Base-by-base conservation (phyloP, 2,113 vertebrate genomes). In the Hydropotes inermis region DNA sequence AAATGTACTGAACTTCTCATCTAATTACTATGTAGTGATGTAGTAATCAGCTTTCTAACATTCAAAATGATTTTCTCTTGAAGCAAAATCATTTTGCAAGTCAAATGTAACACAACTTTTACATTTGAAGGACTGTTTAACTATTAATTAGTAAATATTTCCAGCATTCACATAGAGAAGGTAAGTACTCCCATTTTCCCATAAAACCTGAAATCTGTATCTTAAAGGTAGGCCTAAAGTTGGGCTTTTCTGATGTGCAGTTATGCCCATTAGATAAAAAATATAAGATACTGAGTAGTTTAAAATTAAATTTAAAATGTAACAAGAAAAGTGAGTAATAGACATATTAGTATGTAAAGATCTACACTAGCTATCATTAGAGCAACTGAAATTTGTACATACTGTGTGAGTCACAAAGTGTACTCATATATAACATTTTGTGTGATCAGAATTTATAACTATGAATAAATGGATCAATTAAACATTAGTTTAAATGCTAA, bases 1-100 rank as follows among this genome's bases (percentile, higher is more conserved):
- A 98, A 98, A 98, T 98, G 98, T 98, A 98, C 98, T 98, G 97
- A 98, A 98, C 7, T 6, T 92, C 23, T 61, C 67, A 12, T 74
- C 67, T 74, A 74, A 74, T 74, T 39, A 74, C 67, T 39, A 74
- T 74, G 67, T 39, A 98, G 96, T 96, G 96, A 97, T 97, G 79
- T 82, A 91, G 39, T 90, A 93, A 95, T 89, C 33, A 74, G 60
- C 96, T 97, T 98, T 67, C 97, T 98, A 98, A 98, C 95, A 95
- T 88, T 94, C 87, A 96, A 98, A 96, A 97, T 98, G 97, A 93
- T 98, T 98, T 98, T 97, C 93, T 97, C 83, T 64, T 43, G 52
- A 28, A 98, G 94, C 12, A 97, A 98, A 98, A 96, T 94, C 96
- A 98, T 98, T 98, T 97, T 98, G 83, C 14, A 97, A 96, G n/a